Evolutionary conservation across 2,888 invertebrate genomes (phyloP).

Genomic region (Agriotes lineatus): DNA sequence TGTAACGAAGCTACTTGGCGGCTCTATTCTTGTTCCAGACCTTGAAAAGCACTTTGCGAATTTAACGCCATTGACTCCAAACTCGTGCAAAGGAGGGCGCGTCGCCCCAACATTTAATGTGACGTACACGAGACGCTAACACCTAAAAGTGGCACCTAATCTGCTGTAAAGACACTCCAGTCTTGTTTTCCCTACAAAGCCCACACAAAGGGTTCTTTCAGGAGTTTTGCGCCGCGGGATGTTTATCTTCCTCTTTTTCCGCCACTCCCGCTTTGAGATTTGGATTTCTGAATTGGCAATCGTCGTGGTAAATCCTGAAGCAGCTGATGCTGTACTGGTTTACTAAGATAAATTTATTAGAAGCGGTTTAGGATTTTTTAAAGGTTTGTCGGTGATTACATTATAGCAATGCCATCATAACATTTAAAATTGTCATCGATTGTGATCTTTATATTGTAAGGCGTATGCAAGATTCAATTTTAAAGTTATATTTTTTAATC

Average conservation of each 20-base stretch:
- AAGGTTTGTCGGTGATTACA: too few relatives aligned
- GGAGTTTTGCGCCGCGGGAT: neutral
- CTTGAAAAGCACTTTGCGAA: neutral
- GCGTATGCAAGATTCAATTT: too few relatives aligned
- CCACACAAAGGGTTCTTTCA: neutral
- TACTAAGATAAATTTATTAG: too few relatives aligned
- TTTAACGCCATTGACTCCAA: neutral
- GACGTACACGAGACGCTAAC: constrained; percentile 6
- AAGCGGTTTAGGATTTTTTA: too few relatives aligned
- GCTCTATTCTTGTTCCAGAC: neutral
- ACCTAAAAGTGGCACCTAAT: constrained; percentile 11
- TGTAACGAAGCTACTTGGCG: too few relatives aligned
- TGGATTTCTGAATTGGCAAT: too few relatives aligned
- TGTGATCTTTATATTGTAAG: too few relatives aligned
- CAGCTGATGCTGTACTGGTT: too few relatives aligned
- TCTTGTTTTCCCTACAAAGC: constrained; percentile 4
- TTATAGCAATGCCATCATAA: too few relatives aligned
- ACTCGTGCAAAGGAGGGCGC: neutral
- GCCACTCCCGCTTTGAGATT: neutral
- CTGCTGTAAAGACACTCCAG: constrained; percentile 8
- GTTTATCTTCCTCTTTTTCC: neutral
- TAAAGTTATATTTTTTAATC: too few relatives aligned
- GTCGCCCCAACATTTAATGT: constrained; percentile 7
- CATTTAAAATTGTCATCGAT: too few relatives aligned
- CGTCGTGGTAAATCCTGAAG: too few relatives aligned